Percentiles rank a stretch among this genome's conserved stretches.
These are phyloP conservation scores for Petrophora chlorosata DNA, from an alignment of 2,888 invertebrate genomes.

Conservation along the genomic window DNA sequence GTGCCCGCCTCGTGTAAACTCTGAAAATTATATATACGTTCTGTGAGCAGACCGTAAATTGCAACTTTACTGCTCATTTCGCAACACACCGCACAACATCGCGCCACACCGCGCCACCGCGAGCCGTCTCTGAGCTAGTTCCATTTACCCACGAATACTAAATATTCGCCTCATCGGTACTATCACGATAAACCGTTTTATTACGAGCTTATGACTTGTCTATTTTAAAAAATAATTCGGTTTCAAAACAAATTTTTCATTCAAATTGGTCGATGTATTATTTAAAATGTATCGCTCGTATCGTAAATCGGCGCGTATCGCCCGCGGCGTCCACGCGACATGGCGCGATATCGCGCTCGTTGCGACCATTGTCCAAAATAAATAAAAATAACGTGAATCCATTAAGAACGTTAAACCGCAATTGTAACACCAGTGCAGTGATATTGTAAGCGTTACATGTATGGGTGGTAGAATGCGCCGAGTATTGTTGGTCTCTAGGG, in stretches of 20 bases:
- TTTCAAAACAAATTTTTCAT: background rate
- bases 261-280: background rate
- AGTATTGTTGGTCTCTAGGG: background rate
- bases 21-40: no score
- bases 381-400: slow-evolving; percentile 10
- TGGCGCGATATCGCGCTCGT: slow-evolving; percentile 4
- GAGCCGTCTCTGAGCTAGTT: background rate
- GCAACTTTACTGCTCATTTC: no score
- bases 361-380: slow-evolving; percentile 1
- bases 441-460: background rate
- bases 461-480: background rate
- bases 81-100: no score
- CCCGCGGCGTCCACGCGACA: background rate
- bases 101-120: background rate
- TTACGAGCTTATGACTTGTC: background rate
- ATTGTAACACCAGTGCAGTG: slow-evolving; percentile 4
- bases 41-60: no score
- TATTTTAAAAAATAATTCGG: background rate
- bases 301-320: background rate
- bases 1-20: no score
- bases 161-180: slow-evolving; percentile 2
- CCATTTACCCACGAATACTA: background rate
- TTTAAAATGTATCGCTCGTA: background rate
- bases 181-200: slow-evolving; percentile 4
- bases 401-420: slow-evolving; percentile 8